These are phyloP conservation scores for Nomada lathburiana DNA, from an alignment of 2,888 invertebrate species.

Conservation along the genomic window DNA sequence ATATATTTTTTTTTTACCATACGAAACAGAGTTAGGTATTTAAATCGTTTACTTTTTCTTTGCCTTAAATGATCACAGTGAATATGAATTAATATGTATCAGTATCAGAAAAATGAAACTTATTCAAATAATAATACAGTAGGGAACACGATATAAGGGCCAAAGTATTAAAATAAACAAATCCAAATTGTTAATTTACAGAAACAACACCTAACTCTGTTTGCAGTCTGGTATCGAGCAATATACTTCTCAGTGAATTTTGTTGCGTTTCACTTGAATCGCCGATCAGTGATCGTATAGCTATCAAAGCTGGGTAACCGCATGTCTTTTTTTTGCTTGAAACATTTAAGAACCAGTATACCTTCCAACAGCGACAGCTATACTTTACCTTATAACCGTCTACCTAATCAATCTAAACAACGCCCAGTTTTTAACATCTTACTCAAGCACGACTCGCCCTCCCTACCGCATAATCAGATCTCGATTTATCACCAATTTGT, in stretches of 20 bases:
- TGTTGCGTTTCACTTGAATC: conserved; percentile 10
- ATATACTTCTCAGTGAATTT: conserved; percentile 26
- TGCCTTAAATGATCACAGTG: not conserved
- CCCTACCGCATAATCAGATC: conserved; percentile 78
- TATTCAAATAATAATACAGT: not conserved
- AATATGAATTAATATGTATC: not conserved
- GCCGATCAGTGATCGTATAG: not conserved
- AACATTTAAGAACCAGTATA: conserved; percentile 56
- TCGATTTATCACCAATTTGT: conserved; percentile 74
- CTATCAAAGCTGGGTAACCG: conserved; percentile 49
- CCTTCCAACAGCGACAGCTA: conserved; percentile 66
- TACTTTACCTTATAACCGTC: conserved; percentile 56
- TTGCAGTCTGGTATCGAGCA: conserved; percentile 18
- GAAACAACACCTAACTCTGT: conserved; percentile 28
- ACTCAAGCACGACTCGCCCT: conserved; percentile 76
- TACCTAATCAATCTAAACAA: conserved; percentile 38
- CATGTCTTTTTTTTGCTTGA: conserved; percentile 57
- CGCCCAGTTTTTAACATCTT: conserved; percentile 59
- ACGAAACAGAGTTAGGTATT: conserved; percentile 23
- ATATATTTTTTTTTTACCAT: not conserved
- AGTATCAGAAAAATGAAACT: conserved; percentile 4
- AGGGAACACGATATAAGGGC: not conserved
- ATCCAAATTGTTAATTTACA: not conserved
- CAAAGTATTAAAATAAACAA: conserved; percentile 3
- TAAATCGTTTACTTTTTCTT: not conserved